Percentiles rank a stretch among this genome's conserved stretches.
phyloP scores from a whole-genome alignment of 2,797 vertebrate genomes.

The Borostomias antarcticus region DNA sequence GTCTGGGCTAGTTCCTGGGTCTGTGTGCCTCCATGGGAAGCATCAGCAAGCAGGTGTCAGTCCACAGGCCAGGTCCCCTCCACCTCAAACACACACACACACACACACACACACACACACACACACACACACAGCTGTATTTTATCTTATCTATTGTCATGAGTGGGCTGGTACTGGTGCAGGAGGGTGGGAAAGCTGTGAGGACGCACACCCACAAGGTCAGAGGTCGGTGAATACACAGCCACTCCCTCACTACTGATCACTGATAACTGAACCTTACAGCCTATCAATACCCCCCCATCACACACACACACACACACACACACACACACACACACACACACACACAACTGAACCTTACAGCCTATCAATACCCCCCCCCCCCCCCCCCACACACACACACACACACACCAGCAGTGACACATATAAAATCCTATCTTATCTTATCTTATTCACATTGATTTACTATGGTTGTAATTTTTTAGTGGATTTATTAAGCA shows the following conservation, averaged over 20 bases:
- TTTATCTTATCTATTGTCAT: conserved; percentile 52
- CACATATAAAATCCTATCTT: background rate
- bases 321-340: background rate
- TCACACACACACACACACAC: too few relatives aligned
- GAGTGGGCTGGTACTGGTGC: conserved; percentile 36
- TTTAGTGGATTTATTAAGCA: background rate
- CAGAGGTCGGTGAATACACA: background rate
- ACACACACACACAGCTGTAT: conserved; percentile 25
- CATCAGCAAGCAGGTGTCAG: conserved; percentile 39
- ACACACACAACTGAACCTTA: conserved; percentile 19
- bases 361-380: conserved; percentile 13
- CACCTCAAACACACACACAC: conserved; percentile 14
- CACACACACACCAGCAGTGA: background rate
- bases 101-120: conserved; percentile 23
- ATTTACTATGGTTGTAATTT: too few relatives aligned
- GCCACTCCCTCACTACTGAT: conserved; percentile 16
- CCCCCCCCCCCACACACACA: background rate
- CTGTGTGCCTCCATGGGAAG: conserved; percentile 37
- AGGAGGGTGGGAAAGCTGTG: conserved; percentile 56
- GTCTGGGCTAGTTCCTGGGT: background rate
- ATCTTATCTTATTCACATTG: too few relatives aligned
- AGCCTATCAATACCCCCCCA: conserved; percentile 15
- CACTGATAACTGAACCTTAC: conserved; percentile 22
- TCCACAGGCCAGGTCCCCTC: conserved; percentile 12
- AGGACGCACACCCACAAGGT: conserved; percentile 46